These are phyloP conservation scores for Agelastica alni DNA, from an alignment of 2,888 invertebrate genomes.

Conservation along the genomic window DNA sequence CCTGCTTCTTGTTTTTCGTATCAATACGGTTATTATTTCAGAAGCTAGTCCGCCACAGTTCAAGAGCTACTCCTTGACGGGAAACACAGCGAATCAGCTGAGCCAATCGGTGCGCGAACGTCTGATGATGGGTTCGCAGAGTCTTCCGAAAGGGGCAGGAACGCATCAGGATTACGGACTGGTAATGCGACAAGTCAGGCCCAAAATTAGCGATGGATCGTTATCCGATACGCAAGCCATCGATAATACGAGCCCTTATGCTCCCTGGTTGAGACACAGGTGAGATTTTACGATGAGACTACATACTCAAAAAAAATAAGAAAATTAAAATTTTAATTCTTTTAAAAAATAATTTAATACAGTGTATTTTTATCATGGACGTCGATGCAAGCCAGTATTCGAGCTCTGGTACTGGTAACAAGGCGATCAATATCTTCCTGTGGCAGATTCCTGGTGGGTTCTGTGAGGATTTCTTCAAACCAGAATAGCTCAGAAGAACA, in stretches of 20 bases:
- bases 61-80: conserved; percentile 83
- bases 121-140: conserved; percentile 83
- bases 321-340: too few species aligned
- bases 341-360: too few species aligned
- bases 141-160: conserved; percentile 69
- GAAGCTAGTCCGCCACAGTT: conserved; percentile 77
- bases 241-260: conserved; percentile 79
- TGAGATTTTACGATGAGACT: too few species aligned
- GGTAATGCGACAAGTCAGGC: conserved; percentile 53
- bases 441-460: too few species aligned
- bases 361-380: too few species aligned
- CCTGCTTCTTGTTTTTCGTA: too few species aligned
- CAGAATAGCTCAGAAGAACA: too few species aligned
- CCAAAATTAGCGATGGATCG: conserved; percentile 72
- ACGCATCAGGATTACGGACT: conserved; percentile 54
- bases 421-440: too few species aligned
- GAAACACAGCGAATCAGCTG: conserved; percentile 82
- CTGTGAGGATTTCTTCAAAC: too few species aligned
- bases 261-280: conserved; percentile 87
- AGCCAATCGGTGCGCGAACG: conserved; percentile 86
- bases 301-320: too few species aligned
- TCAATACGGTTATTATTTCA: conserved; percentile 53
- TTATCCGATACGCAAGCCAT: conserved; percentile 85
- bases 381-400: too few species aligned
- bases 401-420: too few species aligned